Evolutionary conservation across 2,888 invertebrate genomes (phyloP), one percentile per base, ranked within the genome.

Genomic region (Linhomoeus sp.): DNA sequence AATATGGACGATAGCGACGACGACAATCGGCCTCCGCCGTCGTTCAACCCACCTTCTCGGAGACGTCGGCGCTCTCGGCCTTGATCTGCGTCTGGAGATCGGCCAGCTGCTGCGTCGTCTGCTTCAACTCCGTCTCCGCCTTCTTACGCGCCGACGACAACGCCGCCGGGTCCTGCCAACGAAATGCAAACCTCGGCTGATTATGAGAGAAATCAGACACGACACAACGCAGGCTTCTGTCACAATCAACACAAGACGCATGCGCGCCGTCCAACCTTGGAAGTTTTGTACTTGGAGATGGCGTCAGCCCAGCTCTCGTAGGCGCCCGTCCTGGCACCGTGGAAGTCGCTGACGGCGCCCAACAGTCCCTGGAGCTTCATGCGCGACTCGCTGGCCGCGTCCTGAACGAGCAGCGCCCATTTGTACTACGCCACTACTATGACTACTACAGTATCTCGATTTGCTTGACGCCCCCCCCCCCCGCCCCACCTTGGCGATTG

Each of bases 401-500:
- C 73, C 68, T 72, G 56, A 5, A 44, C 35, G 29, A 29, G 33
- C n/a, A n/a, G n/a, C n/a, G n/a, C n/a, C n/a, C n/a, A n/a, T n/a
- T n/a, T n/a, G n/a, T n/a, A n/a, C n/a, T n/a, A n/a, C n/a, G n/a
- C n/a, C n/a, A n/a, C n/a, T n/a, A n/a, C n/a, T n/a, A n/a, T n/a
- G n/a, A n/a, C n/a, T n/a, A n/a, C n/a, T n/a, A n/a, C n/a, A n/a
- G n/a, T n/a, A n/a, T n/a, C n/a, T n/a, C n/a, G n/a, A n/a, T n/a
- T n/a, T n/a, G n/a, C n/a, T n/a, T n/a, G n/a, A n/a, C n/a, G n/a
- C n/a, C n/a, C n/a, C n/a, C n/a, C n/a, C n/a, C n/a, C n/a, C n/a
- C n/a, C n/a, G n/a, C n/a, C n/a, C n/a, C 29, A 67, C 67, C 64
- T 71, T 70, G 39, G 71, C 68, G 58, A 94, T 87, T 48, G 90